Evolutionary conservation across 2,888 invertebrate genomes (phyloP).

Genomic region (Gasteruption jaculator): DNA sequence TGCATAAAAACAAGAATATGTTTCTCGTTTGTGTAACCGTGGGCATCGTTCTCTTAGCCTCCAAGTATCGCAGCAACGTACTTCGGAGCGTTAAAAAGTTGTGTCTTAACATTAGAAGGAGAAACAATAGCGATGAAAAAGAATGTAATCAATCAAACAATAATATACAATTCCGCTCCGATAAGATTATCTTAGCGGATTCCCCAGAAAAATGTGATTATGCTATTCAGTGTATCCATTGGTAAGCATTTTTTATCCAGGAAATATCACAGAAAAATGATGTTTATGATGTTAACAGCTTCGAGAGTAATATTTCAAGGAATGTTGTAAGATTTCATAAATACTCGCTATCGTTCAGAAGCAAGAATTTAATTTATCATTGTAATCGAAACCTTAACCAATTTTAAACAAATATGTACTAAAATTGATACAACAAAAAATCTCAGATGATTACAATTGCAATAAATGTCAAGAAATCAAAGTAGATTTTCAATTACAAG

Average conservation of each 20-base stretch:
- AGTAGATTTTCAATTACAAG: too few species aligned
- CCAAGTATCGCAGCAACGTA: constrained; percentile 46
- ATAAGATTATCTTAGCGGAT: constrained; percentile 45
- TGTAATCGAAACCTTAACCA: too few species aligned
- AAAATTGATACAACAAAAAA: too few species aligned
- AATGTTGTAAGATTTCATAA: too few species aligned
- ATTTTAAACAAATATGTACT: too few species aligned
- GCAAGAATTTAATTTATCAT: too few species aligned
- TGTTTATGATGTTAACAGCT: constrained; percentile 9
- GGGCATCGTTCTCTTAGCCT: constrained; percentile 44
- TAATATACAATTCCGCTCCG: too few species aligned
- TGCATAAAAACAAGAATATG: constrained; percentile 40
- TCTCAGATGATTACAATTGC: too few species aligned
- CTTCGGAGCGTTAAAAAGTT: constrained; percentile 40
- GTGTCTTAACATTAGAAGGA: constrained; percentile 34
- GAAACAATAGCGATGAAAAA: constrained; percentile 8
- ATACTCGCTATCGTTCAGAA: too few species aligned
- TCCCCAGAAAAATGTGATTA: constrained; percentile 46
- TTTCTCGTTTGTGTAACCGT: constrained; percentile 45
- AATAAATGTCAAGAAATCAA: too few species aligned
- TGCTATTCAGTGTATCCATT: constrained; percentile 46
- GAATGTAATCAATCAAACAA: constrained; percentile 14
- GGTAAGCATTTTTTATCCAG: constrained; percentile 31
- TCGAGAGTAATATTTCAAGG: too few species aligned
- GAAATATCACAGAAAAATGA: constrained; percentile 12